Conservation (phyloP, 2,888 invertebrate genomes). For the Drosophila testacea region DNA sequence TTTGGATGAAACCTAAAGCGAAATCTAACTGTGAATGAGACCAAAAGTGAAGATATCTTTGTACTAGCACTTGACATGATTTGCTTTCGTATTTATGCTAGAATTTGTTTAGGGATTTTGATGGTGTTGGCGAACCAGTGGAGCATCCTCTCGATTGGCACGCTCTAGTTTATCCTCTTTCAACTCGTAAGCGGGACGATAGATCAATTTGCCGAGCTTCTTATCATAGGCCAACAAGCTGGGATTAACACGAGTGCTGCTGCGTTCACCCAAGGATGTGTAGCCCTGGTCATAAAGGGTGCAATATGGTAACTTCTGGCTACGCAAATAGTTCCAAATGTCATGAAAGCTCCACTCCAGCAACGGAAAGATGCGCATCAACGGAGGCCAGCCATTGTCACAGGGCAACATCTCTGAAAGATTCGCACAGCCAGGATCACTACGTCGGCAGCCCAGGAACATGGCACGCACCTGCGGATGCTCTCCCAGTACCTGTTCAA, state of each 20-base stretch:
- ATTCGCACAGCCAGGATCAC: constrained; percentile 92
- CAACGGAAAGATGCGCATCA: constrained; percentile 94
- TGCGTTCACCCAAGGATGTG: constrained; percentile 93
- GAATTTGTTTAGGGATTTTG: constrained; percentile 7
- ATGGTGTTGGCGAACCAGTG: constrained; percentile 5
- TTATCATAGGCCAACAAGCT: constrained; percentile 86
- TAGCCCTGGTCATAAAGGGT: constrained; percentile 95
- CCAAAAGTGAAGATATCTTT: not conserved
- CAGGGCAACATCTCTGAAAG: constrained; percentile 90
- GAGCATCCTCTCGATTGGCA: constrained; percentile 59
- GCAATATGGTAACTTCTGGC: constrained; percentile 94
- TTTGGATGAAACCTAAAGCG: constrained; percentile 1
- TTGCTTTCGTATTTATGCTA: constrained; percentile 4
- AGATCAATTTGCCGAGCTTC: constrained; percentile 85
- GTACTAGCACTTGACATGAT: constrained; percentile 41
- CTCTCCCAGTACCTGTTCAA: constrained; percentile 87
- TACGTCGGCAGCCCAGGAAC: constrained; percentile 94
- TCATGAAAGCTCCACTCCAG: constrained; percentile 95
- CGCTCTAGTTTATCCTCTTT: constrained; percentile 70
- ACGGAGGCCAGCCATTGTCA: constrained; percentile 94
- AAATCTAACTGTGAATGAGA: constrained; percentile 7
- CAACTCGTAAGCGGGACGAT: constrained; percentile 90
- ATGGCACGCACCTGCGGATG: constrained; percentile 90
- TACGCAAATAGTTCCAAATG: constrained; percentile 94
- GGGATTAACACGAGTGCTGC: constrained; percentile 92